Conservation (phyloP, 2,888 invertebrate genomes). For the Eurois occulta region DNA sequence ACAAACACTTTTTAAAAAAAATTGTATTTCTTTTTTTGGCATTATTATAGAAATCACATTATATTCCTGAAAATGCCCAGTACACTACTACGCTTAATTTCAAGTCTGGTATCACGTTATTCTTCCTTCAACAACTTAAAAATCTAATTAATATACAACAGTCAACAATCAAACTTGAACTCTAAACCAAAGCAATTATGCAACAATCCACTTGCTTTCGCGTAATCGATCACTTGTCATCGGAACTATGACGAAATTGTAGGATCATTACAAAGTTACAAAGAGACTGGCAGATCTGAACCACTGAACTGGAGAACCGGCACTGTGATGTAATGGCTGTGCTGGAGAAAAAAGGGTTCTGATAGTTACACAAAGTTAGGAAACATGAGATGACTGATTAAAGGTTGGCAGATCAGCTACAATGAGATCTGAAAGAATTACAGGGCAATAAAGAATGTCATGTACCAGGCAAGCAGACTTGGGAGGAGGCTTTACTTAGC, state of each 20-base stretch:
- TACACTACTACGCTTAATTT: neutral
- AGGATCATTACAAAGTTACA: conserved; percentile 44
- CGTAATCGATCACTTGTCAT: conserved; percentile 56
- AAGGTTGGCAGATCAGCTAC: neutral
- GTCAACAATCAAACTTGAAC: conserved; percentile 15
- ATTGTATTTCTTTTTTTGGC: too few relatives aligned
- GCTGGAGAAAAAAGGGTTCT: conserved; percentile 20
- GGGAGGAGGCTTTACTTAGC: neutral
- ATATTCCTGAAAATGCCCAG: neutral
- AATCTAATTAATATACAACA: neutral
- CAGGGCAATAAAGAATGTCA: neutral
- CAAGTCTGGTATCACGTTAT: neutral
- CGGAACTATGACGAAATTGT: conserved; percentile 50
- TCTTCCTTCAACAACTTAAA: neutral
- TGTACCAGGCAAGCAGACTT: neutral
- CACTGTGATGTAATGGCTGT: conserved; percentile 47
- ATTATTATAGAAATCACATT: neutral
- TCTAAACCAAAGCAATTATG: conserved; percentile 17
- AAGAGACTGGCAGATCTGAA: conserved; percentile 57
- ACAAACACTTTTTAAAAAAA: too few relatives aligned
- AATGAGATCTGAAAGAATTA: neutral
- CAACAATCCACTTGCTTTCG: conserved; percentile 28
- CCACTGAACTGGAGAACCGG: conserved; percentile 61
- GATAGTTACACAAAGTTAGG: conserved; percentile 28
- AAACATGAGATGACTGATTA: neutral